Conservation (phyloP, 2,797 vertebrate species). For the Hydrophis major region DNA sequence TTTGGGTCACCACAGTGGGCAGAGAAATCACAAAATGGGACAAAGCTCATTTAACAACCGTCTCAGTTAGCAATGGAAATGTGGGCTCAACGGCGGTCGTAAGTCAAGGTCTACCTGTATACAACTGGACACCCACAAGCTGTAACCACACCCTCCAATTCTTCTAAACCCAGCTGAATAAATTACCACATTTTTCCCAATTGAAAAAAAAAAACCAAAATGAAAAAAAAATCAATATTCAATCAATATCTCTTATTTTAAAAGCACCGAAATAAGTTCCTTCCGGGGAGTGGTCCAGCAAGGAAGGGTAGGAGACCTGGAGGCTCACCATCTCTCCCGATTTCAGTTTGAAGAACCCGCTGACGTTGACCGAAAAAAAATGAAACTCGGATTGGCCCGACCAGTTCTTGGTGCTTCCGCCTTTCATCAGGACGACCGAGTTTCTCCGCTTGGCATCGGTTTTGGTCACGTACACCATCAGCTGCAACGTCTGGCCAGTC, state of each 20-base stretch:
- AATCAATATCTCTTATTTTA: conserved; percentile 87
- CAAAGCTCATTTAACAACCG: not conserved
- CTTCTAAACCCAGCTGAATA: conserved; percentile 49
- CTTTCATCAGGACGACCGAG: conserved; percentile 84
- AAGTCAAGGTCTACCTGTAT: not conserved
- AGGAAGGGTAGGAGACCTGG: conserved; percentile 86
- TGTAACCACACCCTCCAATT: conserved; percentile 45
- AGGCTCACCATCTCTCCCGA: conserved; percentile 85
- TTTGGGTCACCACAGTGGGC: not conserved
- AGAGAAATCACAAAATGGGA: not conserved
- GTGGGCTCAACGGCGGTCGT: not conserved
- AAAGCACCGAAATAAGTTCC: conserved; percentile 94
- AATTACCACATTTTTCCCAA: conserved; percentile 12
- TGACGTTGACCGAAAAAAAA: conserved; percentile 94
- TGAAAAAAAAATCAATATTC: conserved; percentile 29
- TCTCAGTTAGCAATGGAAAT: not conserved
- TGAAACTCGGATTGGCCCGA: conserved; percentile 82
- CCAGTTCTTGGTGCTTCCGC: conserved; percentile 89
- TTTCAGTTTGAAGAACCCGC: conserved; percentile 83
- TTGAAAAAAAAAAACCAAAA: too few relatives aligned
- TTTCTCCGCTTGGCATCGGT: conserved; percentile 82
- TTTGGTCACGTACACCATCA: conserved; percentile 89
- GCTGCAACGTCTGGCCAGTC: conserved; percentile 79
- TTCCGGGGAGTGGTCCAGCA: conserved; percentile 85
- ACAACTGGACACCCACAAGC: not conserved